A percentile compares a stretch with the other conserved stretches of the same genome.
Evolutionary conservation across 2,113 vertebrate genomes (phyloP).

Genomic region (Psettodes erumei): DNA sequence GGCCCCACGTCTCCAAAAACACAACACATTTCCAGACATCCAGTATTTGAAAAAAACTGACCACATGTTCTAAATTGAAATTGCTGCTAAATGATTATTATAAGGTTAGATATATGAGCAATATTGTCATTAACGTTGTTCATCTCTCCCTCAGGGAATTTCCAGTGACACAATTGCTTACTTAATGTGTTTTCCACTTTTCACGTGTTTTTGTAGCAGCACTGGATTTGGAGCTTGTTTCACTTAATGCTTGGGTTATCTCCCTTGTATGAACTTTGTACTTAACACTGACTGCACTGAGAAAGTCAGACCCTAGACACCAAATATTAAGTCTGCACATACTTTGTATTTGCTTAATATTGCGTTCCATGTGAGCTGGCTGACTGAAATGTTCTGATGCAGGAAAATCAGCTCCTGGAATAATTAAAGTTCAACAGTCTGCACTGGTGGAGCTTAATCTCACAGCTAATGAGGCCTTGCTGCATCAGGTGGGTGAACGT

Average conservation of each 20-base stretch:
- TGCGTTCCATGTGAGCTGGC: background rate
- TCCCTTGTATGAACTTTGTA: background rate
- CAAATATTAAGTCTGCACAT: slow-evolving; percentile 1
- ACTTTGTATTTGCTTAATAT: slow-evolving; percentile 6
- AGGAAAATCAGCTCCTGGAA: slow-evolving; percentile 23
- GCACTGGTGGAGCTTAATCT: slow-evolving; percentile 36
- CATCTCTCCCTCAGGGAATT: too few relatives aligned
- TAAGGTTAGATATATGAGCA: too few relatives aligned
- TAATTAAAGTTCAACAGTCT: slow-evolving; percentile 57
- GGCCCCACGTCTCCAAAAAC: too few relatives aligned
- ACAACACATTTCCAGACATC: too few relatives aligned
- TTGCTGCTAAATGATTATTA: too few relatives aligned
- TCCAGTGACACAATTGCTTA: too few relatives aligned
- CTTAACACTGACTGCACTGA: background rate
- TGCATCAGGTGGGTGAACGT: slow-evolving; percentile 44
- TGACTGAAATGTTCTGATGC: slow-evolving; percentile 10
- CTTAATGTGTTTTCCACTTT: too few relatives aligned
- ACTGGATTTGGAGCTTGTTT: background rate
- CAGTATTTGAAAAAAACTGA: too few relatives aligned
- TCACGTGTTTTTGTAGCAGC: background rate
- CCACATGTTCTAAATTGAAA: too few relatives aligned
- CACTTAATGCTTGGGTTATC: background rate
- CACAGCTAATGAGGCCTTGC: slow-evolving; percentile 45
- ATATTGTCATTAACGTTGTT: too few relatives aligned
- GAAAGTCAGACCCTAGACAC: slow-evolving; percentile 15